Base-by-base conservation (phyloP, 2,888 invertebrate genomes). In the Lathronympha strigana region DNA sequence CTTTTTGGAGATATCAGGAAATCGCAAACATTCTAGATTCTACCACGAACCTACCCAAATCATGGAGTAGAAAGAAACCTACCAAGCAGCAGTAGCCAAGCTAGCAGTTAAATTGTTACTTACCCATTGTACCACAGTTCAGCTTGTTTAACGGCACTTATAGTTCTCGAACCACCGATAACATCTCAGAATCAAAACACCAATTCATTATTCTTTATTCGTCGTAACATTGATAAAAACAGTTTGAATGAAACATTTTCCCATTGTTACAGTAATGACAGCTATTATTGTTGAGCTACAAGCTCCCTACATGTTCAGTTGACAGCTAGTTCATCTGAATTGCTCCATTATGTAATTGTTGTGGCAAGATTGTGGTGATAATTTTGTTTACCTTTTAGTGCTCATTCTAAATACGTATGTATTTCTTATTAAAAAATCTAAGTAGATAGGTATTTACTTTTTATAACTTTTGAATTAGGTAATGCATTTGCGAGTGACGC, bases 201-300 rank as follows among this genome's bases (percentile, higher is more conserved):
- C 25, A 36, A 54, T 66, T 61, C 47, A 60, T 64, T 60, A 63
- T 63, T 57, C 51, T n/a, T 43, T 50, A 50, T 58, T 60, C 53
- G 47, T 25, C 17, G 8, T 36, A 9, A 4, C 19, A 38, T 28
- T 43, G 23, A 66, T 61, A 66, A 66, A 61, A 66, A 66, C 60
- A 28, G 53, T 28, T 4, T 61, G 66, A 66, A 66, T 66, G 23
- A 45, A 47, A 64, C 43, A 51, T 53, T 45, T 64, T 66, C 60
- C 61, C 66, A 66, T 66, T 61, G 47, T 66, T 66, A 61, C 53
- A 19, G 4, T 61, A 54, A 61, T 66, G 54, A 61, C 60, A 13
- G 47, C 17, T 4, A 57, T 63, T 57, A 63, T 43, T 23, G 63
- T 51, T 54, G 23, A 54, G 54, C 66, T 40, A 28, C 23, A 31